A percentile compares a stretch with the other conserved stretches of the same genome.
Evolutionary conservation across 1,140 invertebrate genomes (phyloP).

Genomic region (Linepithema humile): DNA sequence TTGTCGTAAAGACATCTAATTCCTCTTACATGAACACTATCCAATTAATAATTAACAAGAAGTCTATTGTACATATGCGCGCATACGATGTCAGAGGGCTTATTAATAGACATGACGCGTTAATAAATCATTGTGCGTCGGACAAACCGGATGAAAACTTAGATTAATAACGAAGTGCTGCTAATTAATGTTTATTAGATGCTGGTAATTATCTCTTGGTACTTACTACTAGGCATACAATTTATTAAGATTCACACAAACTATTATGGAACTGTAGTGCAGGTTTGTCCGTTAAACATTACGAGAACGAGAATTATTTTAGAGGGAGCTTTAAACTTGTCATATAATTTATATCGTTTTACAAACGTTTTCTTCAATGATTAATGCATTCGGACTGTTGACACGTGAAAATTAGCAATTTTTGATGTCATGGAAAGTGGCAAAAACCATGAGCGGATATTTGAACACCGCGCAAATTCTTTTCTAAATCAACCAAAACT

Average conservation of each 20-base stretch:
- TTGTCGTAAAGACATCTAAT: not conserved
- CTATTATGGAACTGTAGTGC: not conserved
- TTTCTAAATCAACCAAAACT: no score
- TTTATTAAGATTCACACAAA: not conserved
- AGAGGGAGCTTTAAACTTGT: not conserved
- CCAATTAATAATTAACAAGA: not conserved
- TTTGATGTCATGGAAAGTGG: no score
- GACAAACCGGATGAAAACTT: not conserved
- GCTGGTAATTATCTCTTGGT: not conserved
- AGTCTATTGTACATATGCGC: not conserved
- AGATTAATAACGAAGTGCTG: not conserved
- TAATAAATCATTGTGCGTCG: conserved; percentile 9
- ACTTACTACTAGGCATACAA: not conserved
- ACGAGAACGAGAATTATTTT: not conserved
- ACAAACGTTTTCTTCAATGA: not conserved
- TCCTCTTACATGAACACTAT: not conserved
- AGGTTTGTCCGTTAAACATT: not conserved
- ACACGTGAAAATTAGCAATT: no score
- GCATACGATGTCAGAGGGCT: not conserved
- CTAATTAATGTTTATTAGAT: conserved; percentile 16
- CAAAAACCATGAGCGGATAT: not conserved
- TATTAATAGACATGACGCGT: conserved; percentile 5
- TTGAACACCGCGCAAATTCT: not conserved
- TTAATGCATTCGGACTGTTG: not conserved
- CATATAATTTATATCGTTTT: not conserved